phyloP scores from a whole-genome alignment of 64 coral and sea anemone species.

The Dendronephthya gigantea region DNA sequence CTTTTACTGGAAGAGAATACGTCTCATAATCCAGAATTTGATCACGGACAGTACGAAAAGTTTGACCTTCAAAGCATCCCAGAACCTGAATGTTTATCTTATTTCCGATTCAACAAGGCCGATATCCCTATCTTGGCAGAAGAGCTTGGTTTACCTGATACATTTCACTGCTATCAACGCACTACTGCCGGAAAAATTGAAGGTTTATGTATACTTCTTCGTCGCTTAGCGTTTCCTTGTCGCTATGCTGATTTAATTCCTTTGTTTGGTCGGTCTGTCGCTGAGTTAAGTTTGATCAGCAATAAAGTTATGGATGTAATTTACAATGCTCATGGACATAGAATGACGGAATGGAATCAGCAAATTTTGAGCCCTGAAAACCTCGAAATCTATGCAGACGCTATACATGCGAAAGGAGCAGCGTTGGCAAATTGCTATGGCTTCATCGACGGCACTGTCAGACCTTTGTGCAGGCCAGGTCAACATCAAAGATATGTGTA shows the following conservation, averaged over 20 bases:
- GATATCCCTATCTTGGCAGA: background rate
- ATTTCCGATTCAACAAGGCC: background rate
- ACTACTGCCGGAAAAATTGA: background rate
- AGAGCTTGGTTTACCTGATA: background rate
- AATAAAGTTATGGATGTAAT: conserved; percentile 34
- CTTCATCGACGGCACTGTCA: conserved; percentile 28
- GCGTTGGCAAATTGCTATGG: conserved; percentile 30
- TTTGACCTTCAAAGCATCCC: background rate
- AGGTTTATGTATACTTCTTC: background rate
- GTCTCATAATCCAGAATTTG: too few species aligned
- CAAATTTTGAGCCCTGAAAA: conserved; percentile 13
- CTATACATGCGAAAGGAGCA: conserved; percentile 24
- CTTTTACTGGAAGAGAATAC: too few species aligned
- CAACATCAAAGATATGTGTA: conserved; percentile 9
- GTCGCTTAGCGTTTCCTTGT: background rate
- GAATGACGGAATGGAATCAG: conserved; percentile 27
- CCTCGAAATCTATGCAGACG: conserved; percentile 25
- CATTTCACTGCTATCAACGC: background rate
- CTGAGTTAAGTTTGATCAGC: conserved; percentile 16
- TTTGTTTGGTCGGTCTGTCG: conserved; percentile 15
- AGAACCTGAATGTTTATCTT: background rate
- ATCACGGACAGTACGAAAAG: background rate
- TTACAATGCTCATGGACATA: conserved; percentile 15
- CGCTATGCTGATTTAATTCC: background rate
- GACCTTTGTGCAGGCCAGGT: conserved; percentile 14